phyloP scores from a whole-genome alignment of 2,113 vertebrate genomes.

The Ivindomyrus marchei region DNA sequence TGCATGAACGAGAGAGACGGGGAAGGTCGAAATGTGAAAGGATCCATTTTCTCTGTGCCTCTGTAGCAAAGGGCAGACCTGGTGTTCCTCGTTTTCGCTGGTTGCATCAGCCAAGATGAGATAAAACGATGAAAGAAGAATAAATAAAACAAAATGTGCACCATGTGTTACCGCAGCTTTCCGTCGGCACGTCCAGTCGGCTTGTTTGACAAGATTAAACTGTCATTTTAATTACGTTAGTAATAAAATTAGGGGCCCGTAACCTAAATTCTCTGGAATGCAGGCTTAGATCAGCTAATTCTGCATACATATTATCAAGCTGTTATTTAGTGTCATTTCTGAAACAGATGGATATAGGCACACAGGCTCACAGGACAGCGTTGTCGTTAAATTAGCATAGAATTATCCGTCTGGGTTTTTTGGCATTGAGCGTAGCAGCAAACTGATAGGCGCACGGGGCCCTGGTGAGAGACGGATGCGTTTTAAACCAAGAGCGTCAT shows the following conservation, averaged over 20 bases:
- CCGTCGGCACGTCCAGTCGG: background rate
- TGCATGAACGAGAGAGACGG: background rate
- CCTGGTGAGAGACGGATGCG: background rate
- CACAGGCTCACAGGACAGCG: constrained; percentile 4
- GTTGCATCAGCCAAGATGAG: background rate
- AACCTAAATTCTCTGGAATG: constrained; percentile 47
- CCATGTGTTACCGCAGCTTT: background rate
- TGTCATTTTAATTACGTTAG: constrained; percentile 60
- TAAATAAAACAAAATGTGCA: background rate
- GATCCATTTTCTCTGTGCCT: background rate
- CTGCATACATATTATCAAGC: constrained; percentile 40
- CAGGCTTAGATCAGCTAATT: constrained; percentile 46
- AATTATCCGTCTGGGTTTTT: background rate
- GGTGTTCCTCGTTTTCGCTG: background rate
- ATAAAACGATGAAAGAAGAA: background rate
- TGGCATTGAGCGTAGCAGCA: background rate
- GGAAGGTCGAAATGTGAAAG: background rate
- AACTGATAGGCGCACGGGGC: background rate
- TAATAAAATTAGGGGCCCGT: constrained; percentile 43
- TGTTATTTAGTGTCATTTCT: constrained; percentile 12
- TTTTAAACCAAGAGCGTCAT: background rate
- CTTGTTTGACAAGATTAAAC: constrained; percentile 41
- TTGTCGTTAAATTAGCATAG: background rate
- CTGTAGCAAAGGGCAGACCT: background rate
- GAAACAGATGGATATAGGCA: background rate